Base-by-base conservation (phyloP, 2,797 vertebrate genomes). In the Myripristis jacobus region DNA sequence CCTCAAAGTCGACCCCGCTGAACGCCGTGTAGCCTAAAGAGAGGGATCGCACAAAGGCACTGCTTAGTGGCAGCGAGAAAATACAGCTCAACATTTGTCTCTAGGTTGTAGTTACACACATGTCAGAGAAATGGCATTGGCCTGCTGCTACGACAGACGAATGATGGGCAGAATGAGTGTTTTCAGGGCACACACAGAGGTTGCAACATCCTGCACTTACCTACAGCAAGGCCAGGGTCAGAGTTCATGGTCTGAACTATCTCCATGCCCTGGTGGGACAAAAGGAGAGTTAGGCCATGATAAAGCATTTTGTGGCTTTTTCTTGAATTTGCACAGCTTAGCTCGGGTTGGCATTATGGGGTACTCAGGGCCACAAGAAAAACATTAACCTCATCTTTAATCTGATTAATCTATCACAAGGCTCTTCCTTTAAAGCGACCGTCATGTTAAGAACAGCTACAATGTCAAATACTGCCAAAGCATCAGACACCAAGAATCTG, bases 241-340 rank as follows among this genome's bases (percentile, higher is more conserved):
- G 98, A 99, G 93, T 99, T 99, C 97, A 99, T 98, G 41, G 98
- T 99, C 91, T 99, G 98, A 58, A 99, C 96, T 66, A 99, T 99
- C 90, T 99, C 98, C 94, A 94, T 95, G 13, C 94, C 94, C 92
- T 95, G 77, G 64, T 1, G 53, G 66, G 34, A 68, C 16, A 62
- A 75, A 75, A 63, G 54, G 12, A 69, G 16, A 34, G 34, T 2
- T 16, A 21, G 24, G 46, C 43, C 19, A 43, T 3, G 7, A 24
- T 13, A 19, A 6, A 24, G 34, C 31, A 75, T 29, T 29, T 3
- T 29, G 27, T 6, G 6, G 27, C 3, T 29, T 6, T 3, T 29
- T 3, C 27, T n/a, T 29, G 27, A 29, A 29, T 29, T 29, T 29
- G 27, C 3, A 29, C 3, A 29, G 27, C n/a, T n/a, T n/a, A n/a